These are phyloP conservation scores for Limnephilus rhombicus DNA, from an alignment of 2,888 invertebrate genomes.

Conservation along the genomic window DNA sequence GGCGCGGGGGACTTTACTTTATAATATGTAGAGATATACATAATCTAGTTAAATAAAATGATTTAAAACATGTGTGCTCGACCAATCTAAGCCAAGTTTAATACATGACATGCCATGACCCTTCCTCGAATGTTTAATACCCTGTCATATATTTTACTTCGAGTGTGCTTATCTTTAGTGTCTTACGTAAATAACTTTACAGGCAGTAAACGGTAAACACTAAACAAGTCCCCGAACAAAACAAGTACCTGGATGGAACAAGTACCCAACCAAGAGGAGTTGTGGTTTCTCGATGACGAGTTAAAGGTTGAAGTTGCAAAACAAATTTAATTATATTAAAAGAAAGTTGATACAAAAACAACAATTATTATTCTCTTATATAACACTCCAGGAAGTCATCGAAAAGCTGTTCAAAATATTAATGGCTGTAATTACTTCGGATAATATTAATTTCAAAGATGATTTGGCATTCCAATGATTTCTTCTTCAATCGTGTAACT, in stretches of 20 bases:
- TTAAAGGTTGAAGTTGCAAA: slow-evolving; percentile 22
- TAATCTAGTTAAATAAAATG: neutral
- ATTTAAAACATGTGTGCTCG: neutral
- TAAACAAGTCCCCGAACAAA: neutral
- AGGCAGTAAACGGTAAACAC: neutral
- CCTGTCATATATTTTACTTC: neutral
- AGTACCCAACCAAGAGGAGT: neutral
- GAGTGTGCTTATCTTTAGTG: neutral
- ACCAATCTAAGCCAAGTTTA: neutral
- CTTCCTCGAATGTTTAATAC: neutral
- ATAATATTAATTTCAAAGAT: neutral
- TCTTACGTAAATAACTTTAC: neutral
- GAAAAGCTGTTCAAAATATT: neutral
- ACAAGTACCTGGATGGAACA: neutral
- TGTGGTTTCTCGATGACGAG: neutral
- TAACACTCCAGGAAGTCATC: neutral
- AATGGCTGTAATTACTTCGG: neutral
- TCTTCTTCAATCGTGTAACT: neutral
- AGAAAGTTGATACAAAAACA: slow-evolving; percentile 41
- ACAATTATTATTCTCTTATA: neutral
- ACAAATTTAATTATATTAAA: slow-evolving; percentile 26
- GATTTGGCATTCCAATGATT: neutral
- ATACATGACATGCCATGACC: neutral
- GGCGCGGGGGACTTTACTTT: too few relatives aligned
- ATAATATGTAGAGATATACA: too few relatives aligned